A percentile compares a stretch with the other conserved stretches of the same genome.
phyloP scores from a whole-genome alignment of 2,113 vertebrate genomes.

The Albula goreensis region DNA sequence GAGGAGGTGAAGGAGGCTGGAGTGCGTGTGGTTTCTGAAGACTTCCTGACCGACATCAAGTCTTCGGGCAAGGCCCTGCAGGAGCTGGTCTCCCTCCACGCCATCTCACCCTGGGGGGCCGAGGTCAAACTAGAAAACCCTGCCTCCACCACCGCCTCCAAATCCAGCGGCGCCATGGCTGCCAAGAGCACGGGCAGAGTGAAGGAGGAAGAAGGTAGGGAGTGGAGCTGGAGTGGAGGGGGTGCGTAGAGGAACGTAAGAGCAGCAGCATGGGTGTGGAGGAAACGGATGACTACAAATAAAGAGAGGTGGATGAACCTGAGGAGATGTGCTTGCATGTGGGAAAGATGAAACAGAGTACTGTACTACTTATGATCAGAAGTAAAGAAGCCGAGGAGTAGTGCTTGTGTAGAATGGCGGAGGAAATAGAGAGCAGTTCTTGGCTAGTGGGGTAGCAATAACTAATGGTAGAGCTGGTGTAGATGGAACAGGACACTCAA shows the following conservation, averaged over 20 bases:
- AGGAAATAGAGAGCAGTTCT: background rate
- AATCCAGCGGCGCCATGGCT: conserved; percentile 67
- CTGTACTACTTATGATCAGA: background rate
- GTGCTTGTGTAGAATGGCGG: background rate
- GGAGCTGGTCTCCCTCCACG: conserved; percentile 82
- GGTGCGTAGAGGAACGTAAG: background rate
- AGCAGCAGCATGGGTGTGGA: background rate
- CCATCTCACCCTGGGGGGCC: conserved; percentile 87
- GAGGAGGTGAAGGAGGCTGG: conserved; percentile 86
- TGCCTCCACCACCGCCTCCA: conserved; percentile 66
- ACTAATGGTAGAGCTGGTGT: background rate
- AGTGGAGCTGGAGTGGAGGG: too few relatives aligned
- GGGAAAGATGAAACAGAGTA: background rate
- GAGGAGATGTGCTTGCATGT: background rate
- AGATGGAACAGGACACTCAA: background rate
- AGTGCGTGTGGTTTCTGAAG: conserved; percentile 85
- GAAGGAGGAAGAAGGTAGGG: conserved; percentile 87
- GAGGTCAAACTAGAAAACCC: conserved; percentile 81
- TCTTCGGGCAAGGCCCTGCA: conserved; percentile 78
- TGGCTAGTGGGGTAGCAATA: too few relatives aligned
- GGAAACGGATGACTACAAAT: background rate
- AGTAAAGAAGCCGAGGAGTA: background rate
- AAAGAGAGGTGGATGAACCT: background rate
- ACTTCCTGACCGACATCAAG: conserved; percentile 82
- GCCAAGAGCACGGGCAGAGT: conserved; percentile 80